Percentiles rank a stretch among this genome's conserved stretches.
These are phyloP conservation scores for Bicyclus anynana DNA, from an alignment of 1,140 invertebrate species.

Conservation along the genomic window DNA sequence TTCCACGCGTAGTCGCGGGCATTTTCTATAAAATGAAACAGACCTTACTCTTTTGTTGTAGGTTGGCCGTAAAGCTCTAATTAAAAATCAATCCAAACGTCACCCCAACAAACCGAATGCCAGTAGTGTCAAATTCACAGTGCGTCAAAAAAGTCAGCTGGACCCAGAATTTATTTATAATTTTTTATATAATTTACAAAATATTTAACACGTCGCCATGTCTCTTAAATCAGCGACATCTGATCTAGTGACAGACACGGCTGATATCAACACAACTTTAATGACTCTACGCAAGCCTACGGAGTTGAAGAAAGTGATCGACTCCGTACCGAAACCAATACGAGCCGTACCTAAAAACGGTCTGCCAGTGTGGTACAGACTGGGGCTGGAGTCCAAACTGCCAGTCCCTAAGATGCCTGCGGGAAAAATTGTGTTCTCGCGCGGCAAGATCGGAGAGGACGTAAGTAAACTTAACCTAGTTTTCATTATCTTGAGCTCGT, in stretches of 20 bases:
- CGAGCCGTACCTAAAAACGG: conserved; percentile 70
- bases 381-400: conserved; percentile 64
- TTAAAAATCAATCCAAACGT: not conserved
- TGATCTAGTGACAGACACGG: conserved; percentile 33
- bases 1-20: too few species aligned
- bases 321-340: conserved; percentile 61
- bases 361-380: conserved; percentile 59
- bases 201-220: conserved; percentile 2
- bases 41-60: too few species aligned
- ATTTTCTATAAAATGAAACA: too few species aligned
- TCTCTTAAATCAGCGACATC: conserved; percentile 22
- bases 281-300: conserved; percentile 67
- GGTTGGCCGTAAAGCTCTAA: not conserved
- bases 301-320: conserved; percentile 65
- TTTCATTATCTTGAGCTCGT: too few species aligned
- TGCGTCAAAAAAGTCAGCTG: not conserved
- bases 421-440: conserved; percentile 61
- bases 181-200: conserved; percentile 2
- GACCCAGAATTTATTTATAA: conserved; percentile 6
- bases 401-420: conserved; percentile 68
- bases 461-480: conserved; percentile 36
- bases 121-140: conserved; percentile 17
- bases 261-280: conserved; percentile 49
- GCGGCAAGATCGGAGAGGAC: conserved; percentile 69
- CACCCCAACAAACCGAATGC: conserved; percentile 1